Conservation (phyloP, 1,140 invertebrate species). For the Telenomus remus region DNA sequence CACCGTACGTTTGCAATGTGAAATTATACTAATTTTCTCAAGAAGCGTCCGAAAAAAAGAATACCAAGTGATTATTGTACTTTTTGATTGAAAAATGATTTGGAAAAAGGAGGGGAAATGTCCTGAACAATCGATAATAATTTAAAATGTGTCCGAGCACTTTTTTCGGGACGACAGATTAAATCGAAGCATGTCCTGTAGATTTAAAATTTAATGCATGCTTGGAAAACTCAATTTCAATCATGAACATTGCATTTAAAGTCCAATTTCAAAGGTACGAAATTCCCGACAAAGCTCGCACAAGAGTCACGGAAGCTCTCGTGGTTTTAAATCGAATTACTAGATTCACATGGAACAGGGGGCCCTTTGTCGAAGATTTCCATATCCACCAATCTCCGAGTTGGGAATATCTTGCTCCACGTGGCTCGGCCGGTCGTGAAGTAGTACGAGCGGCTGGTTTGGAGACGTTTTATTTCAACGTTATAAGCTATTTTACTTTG, state of each 20-base stretch:
- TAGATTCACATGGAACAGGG: conserved; percentile 21
- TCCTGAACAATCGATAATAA: too few relatives aligned
- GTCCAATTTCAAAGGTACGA: conserved; percentile 27
- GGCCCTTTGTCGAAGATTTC: conserved; percentile 44
- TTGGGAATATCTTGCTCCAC: conserved; percentile 45
- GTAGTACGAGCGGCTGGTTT: conserved; percentile 43
- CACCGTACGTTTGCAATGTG: too few relatives aligned
- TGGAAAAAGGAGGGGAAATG: too few relatives aligned
- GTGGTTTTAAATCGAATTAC: conserved; percentile 52
- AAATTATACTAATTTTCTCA: too few relatives aligned
- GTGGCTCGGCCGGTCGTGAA: conserved; percentile 48
- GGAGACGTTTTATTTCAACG: conserved; percentile 63
- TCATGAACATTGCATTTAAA: conserved; percentile 35
- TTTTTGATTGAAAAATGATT: too few relatives aligned
- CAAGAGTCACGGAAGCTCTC: conserved; percentile 38
- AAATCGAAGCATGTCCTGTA: neutral
- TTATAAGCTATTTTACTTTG: conserved; percentile 69
- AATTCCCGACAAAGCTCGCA: conserved; percentile 32
- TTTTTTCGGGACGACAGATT: too few relatives aligned
- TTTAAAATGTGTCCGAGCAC: too few relatives aligned
- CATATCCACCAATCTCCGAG: conserved; percentile 52
- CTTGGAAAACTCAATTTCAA: conserved; percentile 36
- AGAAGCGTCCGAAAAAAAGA: too few relatives aligned
- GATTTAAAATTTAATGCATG: conserved; percentile 24
- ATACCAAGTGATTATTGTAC: too few relatives aligned